These are phyloP conservation scores for Dasyurus viverrinus DNA, from an alignment of 2,113 vertebrate genomes.

Conservation along the genomic window DNA sequence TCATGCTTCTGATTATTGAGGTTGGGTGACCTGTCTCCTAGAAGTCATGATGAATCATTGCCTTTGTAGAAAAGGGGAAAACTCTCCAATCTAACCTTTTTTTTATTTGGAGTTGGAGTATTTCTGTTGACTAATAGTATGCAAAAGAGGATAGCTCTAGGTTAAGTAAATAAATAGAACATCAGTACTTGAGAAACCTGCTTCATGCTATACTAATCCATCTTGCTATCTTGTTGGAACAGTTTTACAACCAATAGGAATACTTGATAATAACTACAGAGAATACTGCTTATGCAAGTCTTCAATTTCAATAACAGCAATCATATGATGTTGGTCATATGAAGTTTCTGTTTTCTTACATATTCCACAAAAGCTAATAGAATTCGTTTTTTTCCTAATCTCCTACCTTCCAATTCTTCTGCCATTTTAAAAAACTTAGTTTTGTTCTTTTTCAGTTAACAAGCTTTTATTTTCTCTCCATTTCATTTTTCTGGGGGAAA, in stretches of 20 bases:
- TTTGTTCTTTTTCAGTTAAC: background rate
- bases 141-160: constrained; percentile 67
- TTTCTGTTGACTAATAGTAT: constrained; percentile 72
- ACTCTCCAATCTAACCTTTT: background rate
- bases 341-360: constrained; percentile 45
- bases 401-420: constrained; percentile 56
- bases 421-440: constrained; percentile 10
- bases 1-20: background rate
- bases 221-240: constrained; percentile 51
- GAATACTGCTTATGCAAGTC: constrained; percentile 3
- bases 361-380: constrained; percentile 40
- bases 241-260: constrained; percentile 40
- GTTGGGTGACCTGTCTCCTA: background rate
- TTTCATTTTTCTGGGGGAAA: background rate
- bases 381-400: constrained; percentile 36
- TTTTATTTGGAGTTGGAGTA: background rate
- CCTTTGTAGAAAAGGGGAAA: background rate
- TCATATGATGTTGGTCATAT: constrained; percentile 15
- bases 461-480: background rate
- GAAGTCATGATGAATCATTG: background rate
- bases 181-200: constrained; percentile 70
- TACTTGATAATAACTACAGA: background rate
- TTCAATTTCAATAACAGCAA: background rate
- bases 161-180: constrained; percentile 59
- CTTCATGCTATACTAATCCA: constrained; percentile 46